phyloP scores from a whole-genome alignment of 2,797 vertebrate genomes.

The Clarias fuscus region DNA sequence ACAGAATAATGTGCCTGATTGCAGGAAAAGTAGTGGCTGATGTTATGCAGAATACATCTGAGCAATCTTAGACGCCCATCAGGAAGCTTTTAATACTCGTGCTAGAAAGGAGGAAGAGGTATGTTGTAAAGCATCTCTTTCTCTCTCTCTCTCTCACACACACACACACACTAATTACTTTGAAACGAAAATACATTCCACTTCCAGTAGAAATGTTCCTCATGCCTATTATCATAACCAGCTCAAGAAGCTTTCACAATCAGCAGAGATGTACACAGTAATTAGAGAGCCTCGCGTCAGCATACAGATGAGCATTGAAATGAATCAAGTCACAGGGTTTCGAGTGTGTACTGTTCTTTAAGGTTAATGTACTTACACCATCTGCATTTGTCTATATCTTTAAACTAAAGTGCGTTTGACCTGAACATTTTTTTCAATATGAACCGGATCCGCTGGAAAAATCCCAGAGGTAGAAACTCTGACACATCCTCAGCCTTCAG shows the following conservation, averaged over 20 bases:
- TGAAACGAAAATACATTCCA: slow-evolving; percentile 3
- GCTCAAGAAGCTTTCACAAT: slow-evolving; percentile 24
- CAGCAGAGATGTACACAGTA: slow-evolving; percentile 34
- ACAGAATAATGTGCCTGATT: slow-evolving; percentile 9
- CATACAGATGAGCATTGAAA: background rate
- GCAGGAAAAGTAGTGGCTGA: background rate
- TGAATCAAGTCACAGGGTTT: background rate
- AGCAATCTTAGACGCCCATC: slow-evolving; percentile 1
- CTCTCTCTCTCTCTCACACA: too few species aligned
- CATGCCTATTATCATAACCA: slow-evolving; percentile 31
- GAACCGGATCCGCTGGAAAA: background rate
- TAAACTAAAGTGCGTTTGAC: background rate
- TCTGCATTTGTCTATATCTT: background rate
- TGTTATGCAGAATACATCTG: slow-evolving; percentile 1
- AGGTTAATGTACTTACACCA: background rate
- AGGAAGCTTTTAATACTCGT: slow-evolving; percentile 2
- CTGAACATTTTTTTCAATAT: background rate
- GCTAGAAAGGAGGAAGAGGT: slow-evolving; percentile 2
- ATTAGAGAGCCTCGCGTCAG: slow-evolving; percentile 32
- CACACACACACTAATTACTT: slow-evolving; percentile 8
- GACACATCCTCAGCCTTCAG: background rate
- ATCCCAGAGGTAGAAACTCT: background rate
- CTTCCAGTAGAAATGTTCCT: slow-evolving; percentile 14
- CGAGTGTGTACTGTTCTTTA: background rate
- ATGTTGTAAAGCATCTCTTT: background rate